A percentile compares a stretch with the other conserved stretches of the same genome.
Conservation (phyloP, 1,140 invertebrate species). For the Zophobas atratus region DNA sequence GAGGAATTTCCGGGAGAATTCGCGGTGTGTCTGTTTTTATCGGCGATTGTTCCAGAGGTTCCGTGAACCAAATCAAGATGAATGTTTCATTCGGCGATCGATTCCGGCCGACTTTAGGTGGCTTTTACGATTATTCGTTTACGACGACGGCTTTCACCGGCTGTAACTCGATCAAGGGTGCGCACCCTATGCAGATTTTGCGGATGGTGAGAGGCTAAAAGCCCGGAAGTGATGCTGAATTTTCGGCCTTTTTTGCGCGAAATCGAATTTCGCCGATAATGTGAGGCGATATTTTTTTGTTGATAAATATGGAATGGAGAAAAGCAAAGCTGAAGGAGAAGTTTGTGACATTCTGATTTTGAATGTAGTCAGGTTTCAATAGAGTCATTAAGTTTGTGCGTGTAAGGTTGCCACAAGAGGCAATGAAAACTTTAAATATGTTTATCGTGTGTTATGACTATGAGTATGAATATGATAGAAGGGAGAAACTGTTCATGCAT, state of each 20-base stretch:
- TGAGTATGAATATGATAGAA: too few species aligned
- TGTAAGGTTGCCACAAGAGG: too few species aligned
- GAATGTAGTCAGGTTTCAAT: too few species aligned
- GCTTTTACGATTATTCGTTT: slow-evolving; percentile 56
- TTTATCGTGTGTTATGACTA: too few species aligned
- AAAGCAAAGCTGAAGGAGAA: background rate
- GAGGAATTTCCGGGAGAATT: slow-evolving; percentile 51
- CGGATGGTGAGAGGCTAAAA: slow-evolving; percentile 4
- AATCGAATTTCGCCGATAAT: slow-evolving; percentile 29
- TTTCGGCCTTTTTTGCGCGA: slow-evolving; percentile 19
- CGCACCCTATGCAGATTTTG: slow-evolving; percentile 31
- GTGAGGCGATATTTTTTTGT: slow-evolving; percentile 8
- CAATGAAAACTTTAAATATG: too few species aligned
- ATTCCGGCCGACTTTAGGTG: slow-evolving; percentile 43
- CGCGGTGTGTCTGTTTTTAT: slow-evolving; percentile 51
- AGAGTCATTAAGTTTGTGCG: too few species aligned
- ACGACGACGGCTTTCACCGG: slow-evolving; percentile 46
- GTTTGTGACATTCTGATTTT: too few species aligned
- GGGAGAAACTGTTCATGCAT: too few species aligned
- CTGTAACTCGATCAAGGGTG: slow-evolving; percentile 52
- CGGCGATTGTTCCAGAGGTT: slow-evolving; percentile 46
- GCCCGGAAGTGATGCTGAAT: slow-evolving; percentile 31
- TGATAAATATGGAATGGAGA: background rate
- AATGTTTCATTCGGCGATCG: slow-evolving; percentile 54
- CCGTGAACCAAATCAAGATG: slow-evolving; percentile 51